A percentile compares a stretch with the other conserved stretches of the same genome.
Conservation (phyloP, 2,113 vertebrate species). For the Synodontis membranacea region DNA sequence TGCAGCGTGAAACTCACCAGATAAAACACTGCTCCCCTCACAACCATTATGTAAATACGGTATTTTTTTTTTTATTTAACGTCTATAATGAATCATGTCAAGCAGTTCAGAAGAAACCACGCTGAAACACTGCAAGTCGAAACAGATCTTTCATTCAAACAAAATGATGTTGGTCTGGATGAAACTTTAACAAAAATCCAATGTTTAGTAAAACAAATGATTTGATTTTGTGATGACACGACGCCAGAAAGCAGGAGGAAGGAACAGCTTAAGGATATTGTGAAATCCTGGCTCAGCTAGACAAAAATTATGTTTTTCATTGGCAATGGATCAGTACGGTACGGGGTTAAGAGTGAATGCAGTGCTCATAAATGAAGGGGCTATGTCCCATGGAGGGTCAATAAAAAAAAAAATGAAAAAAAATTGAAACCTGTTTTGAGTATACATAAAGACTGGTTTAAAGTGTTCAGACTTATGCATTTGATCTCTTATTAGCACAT, state of each 20-base stretch:
- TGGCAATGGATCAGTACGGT: not conserved
- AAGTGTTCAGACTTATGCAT: not conserved
- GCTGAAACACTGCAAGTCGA: too few species aligned
- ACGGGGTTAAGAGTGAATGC: not conserved
- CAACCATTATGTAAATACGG: not conserved
- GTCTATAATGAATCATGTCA: not conserved
- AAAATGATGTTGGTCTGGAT: not conserved
- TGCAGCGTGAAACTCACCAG: conserved; percentile 19
- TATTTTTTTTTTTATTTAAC: not conserved
- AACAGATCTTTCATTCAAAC: not conserved
- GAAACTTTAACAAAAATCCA: not conserved
- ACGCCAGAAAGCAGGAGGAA: not conserved
- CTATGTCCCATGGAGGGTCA: not conserved
- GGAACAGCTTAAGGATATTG: not conserved
- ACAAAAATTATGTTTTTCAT: not conserved
- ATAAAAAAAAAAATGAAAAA: not conserved
- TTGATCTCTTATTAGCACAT: not conserved
- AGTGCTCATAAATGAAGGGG: not conserved
- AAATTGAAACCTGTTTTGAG: not conserved
- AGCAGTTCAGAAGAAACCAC: not conserved
- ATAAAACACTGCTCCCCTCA: conserved; percentile 21
- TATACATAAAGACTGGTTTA: not conserved
- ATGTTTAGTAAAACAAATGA: not conserved
- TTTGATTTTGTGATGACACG: not conserved
- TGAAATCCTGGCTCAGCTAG: not conserved